A percentile compares a stretch with the other conserved stretches of the same genome.
phyloP scores from a whole-genome alignment of 2,113 vertebrate species.

The Pluvialis apricaria region DNA sequence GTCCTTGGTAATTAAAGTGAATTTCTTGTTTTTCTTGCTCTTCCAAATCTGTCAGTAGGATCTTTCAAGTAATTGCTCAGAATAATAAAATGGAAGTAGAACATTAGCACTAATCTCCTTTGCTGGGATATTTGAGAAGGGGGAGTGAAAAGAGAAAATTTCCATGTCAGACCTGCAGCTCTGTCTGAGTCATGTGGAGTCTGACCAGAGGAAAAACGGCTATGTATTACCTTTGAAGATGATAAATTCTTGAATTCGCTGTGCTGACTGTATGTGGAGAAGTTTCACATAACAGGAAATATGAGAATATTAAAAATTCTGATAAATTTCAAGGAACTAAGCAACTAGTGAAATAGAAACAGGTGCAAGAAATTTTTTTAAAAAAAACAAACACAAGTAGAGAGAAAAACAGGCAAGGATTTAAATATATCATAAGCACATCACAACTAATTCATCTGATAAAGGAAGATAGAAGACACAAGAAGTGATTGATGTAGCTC shows the following conservation, averaged over 20 bases:
- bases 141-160: neutral
- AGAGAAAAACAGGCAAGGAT: slow-evolving; percentile 1
- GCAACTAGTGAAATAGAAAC: neutral
- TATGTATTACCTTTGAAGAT: neutral
- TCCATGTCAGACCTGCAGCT: neutral
- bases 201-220: neutral
- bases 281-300: neutral
- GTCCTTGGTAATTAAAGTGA: neutral
- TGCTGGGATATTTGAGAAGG: neutral
- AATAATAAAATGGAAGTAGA: neutral
- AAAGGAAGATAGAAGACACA: neutral
- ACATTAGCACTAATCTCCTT: neutral
- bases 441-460: slow-evolving; percentile 35
- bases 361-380: neutral
- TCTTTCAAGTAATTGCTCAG: neutral
- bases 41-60: neutral
- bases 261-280: neutral
- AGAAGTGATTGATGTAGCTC: slow-evolving; percentile 40
- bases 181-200: neutral
- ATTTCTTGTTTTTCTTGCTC: neutral
- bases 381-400: slow-evolving; percentile 15
- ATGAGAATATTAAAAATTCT: neutral
- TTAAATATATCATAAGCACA: slow-evolving; percentile 44
- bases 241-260: neutral
- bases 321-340: neutral